Percentiles rank a stretch among this genome's conserved stretches.
These are phyloP conservation scores for Acanthopagrus latus DNA, from an alignment of 2,797 vertebrate species.

Conservation along the genomic window DNA sequence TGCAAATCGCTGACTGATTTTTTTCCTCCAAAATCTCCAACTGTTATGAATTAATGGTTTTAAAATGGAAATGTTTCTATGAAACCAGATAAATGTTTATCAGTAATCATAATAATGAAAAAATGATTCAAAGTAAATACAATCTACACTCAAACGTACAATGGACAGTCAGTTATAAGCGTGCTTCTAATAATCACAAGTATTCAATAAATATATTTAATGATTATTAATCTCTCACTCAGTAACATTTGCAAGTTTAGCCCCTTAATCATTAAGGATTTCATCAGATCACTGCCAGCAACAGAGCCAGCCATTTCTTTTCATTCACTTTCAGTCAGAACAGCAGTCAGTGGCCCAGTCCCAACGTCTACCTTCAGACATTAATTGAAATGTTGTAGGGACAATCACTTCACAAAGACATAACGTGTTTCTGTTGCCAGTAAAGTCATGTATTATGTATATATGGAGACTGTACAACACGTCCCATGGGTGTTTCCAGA, in stretches of 20 bases:
- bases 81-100: constrained; percentile 24
- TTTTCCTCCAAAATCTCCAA: not conserved
- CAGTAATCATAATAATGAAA: constrained; percentile 15
- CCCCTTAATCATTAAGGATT: constrained; percentile 56
- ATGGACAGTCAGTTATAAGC: constrained; percentile 20
- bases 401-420: not conserved
- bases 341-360: constrained; percentile 23
- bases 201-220: constrained; percentile 47
- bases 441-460: not conserved
- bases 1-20: constrained; percentile 21
- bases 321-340: constrained; percentile 25
- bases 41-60: constrained; percentile 13
- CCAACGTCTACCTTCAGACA: constrained; percentile 2
- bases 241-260: constrained; percentile 32
- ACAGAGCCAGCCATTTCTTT: constrained; percentile 28
- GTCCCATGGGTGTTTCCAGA: not conserved
- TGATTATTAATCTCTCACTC: constrained; percentile 22
- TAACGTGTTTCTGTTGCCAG: not conserved
- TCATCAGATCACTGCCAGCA: constrained; percentile 47
- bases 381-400: not conserved
- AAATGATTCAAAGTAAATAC: constrained; percentile 39
- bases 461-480: not conserved
- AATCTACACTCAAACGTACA: constrained; percentile 31
- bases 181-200: constrained; percentile 23
- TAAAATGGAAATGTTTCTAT: constrained; percentile 34